Conservation (phyloP, 2,113 vertebrate genomes). For the Theristicus caerulescens region DNA sequence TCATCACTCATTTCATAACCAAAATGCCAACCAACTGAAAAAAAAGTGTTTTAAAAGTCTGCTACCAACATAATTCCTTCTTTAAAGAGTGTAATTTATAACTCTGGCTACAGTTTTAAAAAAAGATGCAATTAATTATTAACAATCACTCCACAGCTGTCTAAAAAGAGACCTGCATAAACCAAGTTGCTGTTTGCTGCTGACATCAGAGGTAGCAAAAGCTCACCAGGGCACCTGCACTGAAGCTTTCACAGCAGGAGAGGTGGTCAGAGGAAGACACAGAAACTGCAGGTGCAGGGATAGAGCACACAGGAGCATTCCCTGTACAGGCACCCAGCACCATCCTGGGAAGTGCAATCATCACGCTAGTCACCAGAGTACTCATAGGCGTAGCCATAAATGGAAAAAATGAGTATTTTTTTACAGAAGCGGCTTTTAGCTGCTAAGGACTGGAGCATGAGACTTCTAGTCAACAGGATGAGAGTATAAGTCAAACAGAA, state of each 20-base stretch:
- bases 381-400: rapidly evolving
- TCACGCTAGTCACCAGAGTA: rapidly evolving
- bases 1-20: background rate
- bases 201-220: background rate
- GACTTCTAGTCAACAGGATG: background rate
- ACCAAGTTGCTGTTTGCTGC: background rate
- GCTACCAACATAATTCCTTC: background rate
- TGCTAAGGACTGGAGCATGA: no score
- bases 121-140: background rate
- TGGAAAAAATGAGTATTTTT: background rate
- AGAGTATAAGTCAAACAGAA: background rate
- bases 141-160: background rate
- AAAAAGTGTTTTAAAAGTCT: background rate
- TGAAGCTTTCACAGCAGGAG: background rate
- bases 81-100: rapidly evolving
- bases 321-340: background rate
- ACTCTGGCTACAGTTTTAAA: background rate
- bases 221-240: background rate
- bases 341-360: background rate
- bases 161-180: background rate
- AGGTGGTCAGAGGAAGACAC: background rate
- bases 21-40: background rate
- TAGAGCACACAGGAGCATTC: background rate
- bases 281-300: rapidly evolving
- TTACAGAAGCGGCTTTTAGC: background rate